Conservation (phyloP, 2,797 vertebrate genomes). For the Anguilla megastoma region DNA sequence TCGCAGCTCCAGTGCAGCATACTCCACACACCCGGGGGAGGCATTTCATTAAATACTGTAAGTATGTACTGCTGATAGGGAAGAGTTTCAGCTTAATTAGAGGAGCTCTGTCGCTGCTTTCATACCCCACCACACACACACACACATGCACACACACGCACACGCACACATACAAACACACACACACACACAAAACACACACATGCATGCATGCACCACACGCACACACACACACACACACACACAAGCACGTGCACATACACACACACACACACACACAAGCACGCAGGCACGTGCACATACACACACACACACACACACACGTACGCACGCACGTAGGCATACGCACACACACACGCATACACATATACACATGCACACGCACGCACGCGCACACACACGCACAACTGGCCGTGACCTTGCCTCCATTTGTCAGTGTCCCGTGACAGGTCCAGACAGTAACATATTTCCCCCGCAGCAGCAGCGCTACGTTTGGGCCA, state of each 20-base stretch:
- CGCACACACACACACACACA: background rate
- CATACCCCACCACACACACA: background rate
- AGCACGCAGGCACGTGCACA: too few species aligned
- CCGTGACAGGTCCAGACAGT: slow-evolving; percentile 31
- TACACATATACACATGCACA: background rate
- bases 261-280: background rate
- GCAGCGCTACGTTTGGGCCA: slow-evolving; percentile 42
- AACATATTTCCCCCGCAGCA: slow-evolving; percentile 41
- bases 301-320: background rate
- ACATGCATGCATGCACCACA: background rate
- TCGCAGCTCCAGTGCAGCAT: background rate
- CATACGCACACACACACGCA: background rate
- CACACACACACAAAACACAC: background rate
- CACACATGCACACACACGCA: background rate
- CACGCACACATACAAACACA: background rate
- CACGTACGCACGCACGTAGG: background rate
- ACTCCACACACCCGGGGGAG: background rate
- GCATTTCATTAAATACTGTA: background rate
- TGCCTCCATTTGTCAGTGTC: slow-evolving; percentile 32
- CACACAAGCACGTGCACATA: background rate
- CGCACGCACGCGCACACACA: background rate
- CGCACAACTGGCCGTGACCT: slow-evolving; percentile 29
- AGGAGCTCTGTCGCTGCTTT: background rate
- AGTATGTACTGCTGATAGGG: background rate
- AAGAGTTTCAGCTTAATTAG: background rate